These are phyloP conservation scores for Iphiclides podalirius DNA, from an alignment of 2,888 invertebrate species.

Conservation along the genomic window DNA sequence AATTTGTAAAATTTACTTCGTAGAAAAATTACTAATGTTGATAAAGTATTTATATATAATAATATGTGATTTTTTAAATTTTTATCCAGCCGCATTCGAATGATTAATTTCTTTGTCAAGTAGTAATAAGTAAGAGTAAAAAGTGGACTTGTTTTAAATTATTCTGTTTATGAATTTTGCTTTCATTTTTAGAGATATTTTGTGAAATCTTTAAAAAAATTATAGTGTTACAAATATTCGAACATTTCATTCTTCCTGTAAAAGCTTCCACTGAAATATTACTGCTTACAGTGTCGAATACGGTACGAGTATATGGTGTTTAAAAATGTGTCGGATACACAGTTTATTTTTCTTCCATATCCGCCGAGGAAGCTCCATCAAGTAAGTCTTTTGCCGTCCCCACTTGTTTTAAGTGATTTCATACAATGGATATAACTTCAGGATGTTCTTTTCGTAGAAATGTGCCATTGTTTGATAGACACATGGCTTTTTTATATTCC, in stretches of 20 bases:
- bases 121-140: too few relatives aligned
- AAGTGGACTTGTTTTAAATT: too few relatives aligned
- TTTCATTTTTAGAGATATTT: too few relatives aligned
- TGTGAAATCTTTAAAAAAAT: too few relatives aligned
- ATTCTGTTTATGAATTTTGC: too few relatives aligned
- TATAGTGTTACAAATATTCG: too few relatives aligned
- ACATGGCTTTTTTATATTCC: not conserved
- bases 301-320: conserved; percentile 20
- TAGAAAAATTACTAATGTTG: too few relatives aligned
- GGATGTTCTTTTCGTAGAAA: conserved; percentile 8
- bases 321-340: conserved; percentile 21
- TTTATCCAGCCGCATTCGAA: too few relatives aligned
- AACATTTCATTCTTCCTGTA: not conserved
- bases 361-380: conserved; percentile 14
- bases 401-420: conserved; percentile 3
- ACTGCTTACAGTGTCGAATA: not conserved
- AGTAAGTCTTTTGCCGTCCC: conserved; percentile 6
- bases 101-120: too few relatives aligned
- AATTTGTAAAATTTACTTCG: too few relatives aligned
- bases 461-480: conserved; percentile 2
- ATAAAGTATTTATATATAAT: too few relatives aligned
- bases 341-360: conserved; percentile 20
- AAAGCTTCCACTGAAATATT: not conserved
- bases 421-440: not conserved
- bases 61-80: too few relatives aligned